phyloP scores from a whole-genome alignment of 2,797 vertebrate genomes.

The Natrix natrix region DNA sequence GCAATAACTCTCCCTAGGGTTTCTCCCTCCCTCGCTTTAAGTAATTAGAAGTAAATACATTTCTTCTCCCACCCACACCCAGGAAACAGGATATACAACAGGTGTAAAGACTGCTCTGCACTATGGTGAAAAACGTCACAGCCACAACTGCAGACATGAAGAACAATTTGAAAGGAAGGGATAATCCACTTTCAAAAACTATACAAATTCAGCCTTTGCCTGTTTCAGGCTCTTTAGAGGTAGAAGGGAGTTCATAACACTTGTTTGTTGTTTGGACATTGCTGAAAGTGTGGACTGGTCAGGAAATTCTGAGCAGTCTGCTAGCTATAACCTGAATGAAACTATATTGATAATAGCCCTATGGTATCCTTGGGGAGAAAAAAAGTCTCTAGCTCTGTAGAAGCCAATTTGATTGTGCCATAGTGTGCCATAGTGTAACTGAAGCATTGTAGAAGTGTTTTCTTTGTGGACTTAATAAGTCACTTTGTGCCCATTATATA shows the following conservation, averaged over 20 bases:
- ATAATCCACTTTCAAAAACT: neutral
- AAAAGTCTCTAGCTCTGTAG: neutral
- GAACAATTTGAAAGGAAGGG: neutral
- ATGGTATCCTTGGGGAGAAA: neutral
- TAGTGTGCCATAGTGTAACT: neutral
- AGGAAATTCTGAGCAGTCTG: neutral
- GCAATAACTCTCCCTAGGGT: neutral
- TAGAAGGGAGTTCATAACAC: neutral
- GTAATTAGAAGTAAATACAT: too few relatives aligned
- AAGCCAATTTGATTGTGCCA: neutral
- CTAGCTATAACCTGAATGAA: neutral
- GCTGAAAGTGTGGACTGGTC: neutral
- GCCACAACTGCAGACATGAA: neutral
- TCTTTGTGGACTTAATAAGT: constrained; percentile 4
- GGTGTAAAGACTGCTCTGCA: neutral
- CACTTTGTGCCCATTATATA: constrained; percentile 5
- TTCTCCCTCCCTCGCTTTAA: neutral
- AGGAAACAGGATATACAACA: neutral
- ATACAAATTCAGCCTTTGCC: too few relatives aligned
- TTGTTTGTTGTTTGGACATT: neutral
- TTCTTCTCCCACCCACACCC: neutral
- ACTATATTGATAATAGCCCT: neutral
- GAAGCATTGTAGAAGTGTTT: neutral
- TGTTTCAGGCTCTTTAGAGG: neutral
- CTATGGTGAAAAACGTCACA: neutral